Conservation (phyloP, 2,888 invertebrate genomes). For the Diarsia mendica region DNA sequence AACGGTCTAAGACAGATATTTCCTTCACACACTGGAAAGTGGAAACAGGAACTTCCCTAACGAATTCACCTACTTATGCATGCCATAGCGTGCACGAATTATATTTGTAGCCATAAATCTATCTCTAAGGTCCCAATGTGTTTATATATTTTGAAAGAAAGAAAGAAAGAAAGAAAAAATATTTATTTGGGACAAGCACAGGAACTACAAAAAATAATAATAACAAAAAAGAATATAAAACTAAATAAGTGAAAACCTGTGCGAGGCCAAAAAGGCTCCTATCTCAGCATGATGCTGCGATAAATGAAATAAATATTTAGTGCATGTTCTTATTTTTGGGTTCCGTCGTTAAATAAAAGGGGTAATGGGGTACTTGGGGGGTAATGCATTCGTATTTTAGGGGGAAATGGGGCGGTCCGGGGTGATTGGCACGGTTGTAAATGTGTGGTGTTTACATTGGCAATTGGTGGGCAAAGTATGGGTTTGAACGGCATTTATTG, state of each 20-base stretch:
- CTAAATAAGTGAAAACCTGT: too few species aligned
- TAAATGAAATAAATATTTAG: too few species aligned
- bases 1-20: constrained; percentile 66
- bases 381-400: constrained; percentile 63
- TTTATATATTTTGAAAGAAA: too few species aligned
- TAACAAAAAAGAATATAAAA: too few species aligned
- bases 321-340: constrained; percentile 66
- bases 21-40: constrained; percentile 66
- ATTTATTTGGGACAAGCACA: too few species aligned
- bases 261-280: too few species aligned
- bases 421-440: constrained; percentile 50
- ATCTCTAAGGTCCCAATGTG: constrained; percentile 63
- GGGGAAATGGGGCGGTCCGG: constrained; percentile 36
- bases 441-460: constrained; percentile 30
- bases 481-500: constrained; percentile 20
- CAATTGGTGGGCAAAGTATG: constrained; percentile 25
- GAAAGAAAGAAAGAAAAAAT: too few species aligned
- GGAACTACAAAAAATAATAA: too few species aligned
- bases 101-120: constrained; percentile 79
- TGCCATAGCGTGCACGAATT: constrained; percentile 75
- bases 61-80: constrained; percentile 78
- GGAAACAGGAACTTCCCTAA: constrained; percentile 73
- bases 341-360: constrained; percentile 67
- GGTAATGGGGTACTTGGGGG: constrained; percentile 61
- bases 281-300: too few species aligned